Base-by-base conservation (phyloP, 2,888 invertebrate genomes). In the Amaurobius ferox region DNA sequence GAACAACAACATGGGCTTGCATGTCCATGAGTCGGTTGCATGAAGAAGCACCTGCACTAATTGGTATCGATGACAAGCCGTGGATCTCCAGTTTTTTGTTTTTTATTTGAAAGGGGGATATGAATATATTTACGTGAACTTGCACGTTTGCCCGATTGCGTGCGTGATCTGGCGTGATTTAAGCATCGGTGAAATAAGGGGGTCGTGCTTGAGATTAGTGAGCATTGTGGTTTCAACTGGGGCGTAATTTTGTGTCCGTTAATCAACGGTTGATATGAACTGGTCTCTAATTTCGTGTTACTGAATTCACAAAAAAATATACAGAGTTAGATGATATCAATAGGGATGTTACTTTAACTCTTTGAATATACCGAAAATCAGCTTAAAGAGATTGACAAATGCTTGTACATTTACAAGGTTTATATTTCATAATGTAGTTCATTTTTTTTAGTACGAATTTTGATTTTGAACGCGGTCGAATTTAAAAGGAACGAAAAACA, bases 1-100 rank as follows among this genome's bases (percentile, higher is more conserved):
- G 70, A 70, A 70, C 70, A 70, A 70, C 40, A 70, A 70, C 70
- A 70, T 39, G 55, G 3, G 23, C 19, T 55, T 44, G 23, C 23
- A 11, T 55, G 55, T 55, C 55, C 55, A 55, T 55, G 55, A 55
- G 55, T 9, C 19, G 19, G 23, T 1, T 16, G 19, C 55, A 55
- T 55, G 55, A 55, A 55, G 55, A 55, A 55, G 55, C 55, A 55
- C 55, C 55, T 55, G 55, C 55, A 55, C 55, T 55, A 55, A 55
- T 55, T 55, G 55, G 55, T 55, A 23, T 55, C 55, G 55, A 55
- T 55, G 55, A 55, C 55, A 23, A 16, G 11, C 23, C 19, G 55
- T 23, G 55, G 23, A 55, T 55, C 55, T 23, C 2, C 5, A 23
- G 16, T 55, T 55, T 35, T 55, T 55, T 55, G 19, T 55, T 55